phyloP scores from a whole-genome alignment of 2,797 vertebrate genomes.

The Tapirus indicus region DNA sequence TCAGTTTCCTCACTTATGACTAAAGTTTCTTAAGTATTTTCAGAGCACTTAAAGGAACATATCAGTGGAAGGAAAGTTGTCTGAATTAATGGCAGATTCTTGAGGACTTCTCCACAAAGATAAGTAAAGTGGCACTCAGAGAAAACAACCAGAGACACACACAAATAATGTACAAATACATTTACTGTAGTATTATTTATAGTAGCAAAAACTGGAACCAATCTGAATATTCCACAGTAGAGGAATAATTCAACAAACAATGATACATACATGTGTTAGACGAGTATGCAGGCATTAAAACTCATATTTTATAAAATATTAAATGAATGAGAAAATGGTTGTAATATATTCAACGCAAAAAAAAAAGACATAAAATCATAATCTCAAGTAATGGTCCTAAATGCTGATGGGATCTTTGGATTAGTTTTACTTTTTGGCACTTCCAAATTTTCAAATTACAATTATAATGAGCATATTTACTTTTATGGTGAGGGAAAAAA shows the following conservation, averaged over 20 bases:
- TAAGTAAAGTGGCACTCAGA: neutral
- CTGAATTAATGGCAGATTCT: neutral
- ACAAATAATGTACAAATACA: neutral
- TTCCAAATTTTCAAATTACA: neutral
- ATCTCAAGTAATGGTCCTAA: neutral
- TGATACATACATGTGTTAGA: neutral
- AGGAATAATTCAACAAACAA: neutral
- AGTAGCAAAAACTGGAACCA: neutral
- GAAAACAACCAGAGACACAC: neutral
- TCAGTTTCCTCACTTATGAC: neutral
- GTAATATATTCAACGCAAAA: neutral
- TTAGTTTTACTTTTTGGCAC: neutral
- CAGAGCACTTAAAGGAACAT: neutral
- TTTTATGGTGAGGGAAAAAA: neutral
- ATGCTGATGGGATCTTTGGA: neutral
- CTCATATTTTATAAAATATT: neutral
- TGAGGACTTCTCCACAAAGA: neutral
- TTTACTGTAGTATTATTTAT: neutral
- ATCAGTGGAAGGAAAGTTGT: neutral
- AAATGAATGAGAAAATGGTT: neutral
- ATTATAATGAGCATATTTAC: neutral
- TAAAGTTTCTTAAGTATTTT: constrained; percentile 9
- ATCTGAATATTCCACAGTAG: neutral
- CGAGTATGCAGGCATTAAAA: neutral
- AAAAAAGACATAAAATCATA: neutral